Base-by-base conservation (phyloP, 2,113 vertebrate genomes). In the Raja brachyura region DNA sequence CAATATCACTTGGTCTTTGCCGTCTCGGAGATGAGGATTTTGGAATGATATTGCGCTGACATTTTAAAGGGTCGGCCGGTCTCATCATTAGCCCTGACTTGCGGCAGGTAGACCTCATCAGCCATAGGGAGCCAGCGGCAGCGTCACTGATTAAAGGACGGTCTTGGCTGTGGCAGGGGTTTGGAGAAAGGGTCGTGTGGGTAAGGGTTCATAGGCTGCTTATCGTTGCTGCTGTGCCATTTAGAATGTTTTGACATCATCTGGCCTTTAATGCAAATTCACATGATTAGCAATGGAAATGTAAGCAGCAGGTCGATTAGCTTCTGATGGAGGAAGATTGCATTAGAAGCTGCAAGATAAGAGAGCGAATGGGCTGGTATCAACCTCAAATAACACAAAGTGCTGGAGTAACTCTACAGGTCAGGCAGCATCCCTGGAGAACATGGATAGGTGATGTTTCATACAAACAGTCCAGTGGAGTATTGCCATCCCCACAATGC, bases 1-100 rank as follows among this genome's bases (percentile, higher is more conserved):
- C 33, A 70, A 39, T 90, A 68, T 90, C 88, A 90, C 39, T 70
- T 90, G 63, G 33, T 25, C 86, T 90, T 39, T 70, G 88, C 66
- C 10, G 88, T 70, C 33, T 18, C 31, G 20, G 33, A 13, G 88
- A 68, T 90, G 39, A 20, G 16, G 66, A 20, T 39, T 68, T 90
- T 90, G 33, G 3, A 90, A 66, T 90, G 31, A n/a, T 63, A 22
- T 68, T 68, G 33, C 66, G 20, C 8, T 90, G 88, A 90, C 88
- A 70, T 39, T 39, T 48, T 39, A 31, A 28, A 70, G n/a, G 61
- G 39, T 90, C 70, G 61, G 39, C 68, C 70, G 33, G 88, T 11
- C n/a, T 31, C 20, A 70, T 73, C 70, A 90, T 70, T 90, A 68
- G 33, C 31, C 31, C 20, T 20, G 88, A 48, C 88, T 68, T 39